A percentile compares a stretch with the other conserved stretches of the same genome.
Conservation (phyloP, 2,797 vertebrate genomes). For the Coregonus ussuriensis region DNA sequence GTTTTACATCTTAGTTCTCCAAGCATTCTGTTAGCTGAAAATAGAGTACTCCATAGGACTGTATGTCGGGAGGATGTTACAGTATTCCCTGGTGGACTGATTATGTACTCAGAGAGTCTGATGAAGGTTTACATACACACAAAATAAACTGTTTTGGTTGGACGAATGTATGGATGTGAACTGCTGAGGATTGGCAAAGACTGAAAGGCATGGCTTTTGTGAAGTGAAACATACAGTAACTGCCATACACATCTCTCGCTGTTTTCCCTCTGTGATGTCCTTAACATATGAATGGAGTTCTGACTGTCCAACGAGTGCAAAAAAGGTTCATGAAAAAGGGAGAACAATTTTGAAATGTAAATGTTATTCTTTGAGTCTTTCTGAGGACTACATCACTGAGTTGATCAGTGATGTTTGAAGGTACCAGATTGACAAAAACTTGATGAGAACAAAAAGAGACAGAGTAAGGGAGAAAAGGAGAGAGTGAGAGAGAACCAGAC, state of each 20-base stretch:
- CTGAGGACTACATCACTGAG: background rate
- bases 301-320: background rate
- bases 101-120: conserved; percentile 39
- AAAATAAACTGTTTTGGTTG: background rate
- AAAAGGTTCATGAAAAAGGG: background rate
- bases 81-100: background rate
- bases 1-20: background rate
- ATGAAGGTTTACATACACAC: conserved; percentile 49
- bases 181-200: conserved; percentile 37
- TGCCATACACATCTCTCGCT: background rate
- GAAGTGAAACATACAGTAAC: conserved; percentile 4
- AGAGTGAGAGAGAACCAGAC: background rate
- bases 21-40: background rate
- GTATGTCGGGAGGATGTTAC: background rate
- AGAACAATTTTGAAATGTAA: background rate
- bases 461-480: too few species aligned
- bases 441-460: too few species aligned
- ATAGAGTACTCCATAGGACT: background rate
- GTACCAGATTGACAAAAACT: too few species aligned
- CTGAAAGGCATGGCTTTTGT: conserved; percentile 22
- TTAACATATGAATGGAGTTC: conserved; percentile 6
- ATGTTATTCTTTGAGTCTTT: background rate
- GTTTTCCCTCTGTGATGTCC: background rate
- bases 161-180: conserved; percentile 50
- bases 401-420: too few species aligned